These are phyloP conservation scores for Eupithecia inturbata DNA, from an alignment of 2,888 invertebrate genomes.

Conservation along the genomic window DNA sequence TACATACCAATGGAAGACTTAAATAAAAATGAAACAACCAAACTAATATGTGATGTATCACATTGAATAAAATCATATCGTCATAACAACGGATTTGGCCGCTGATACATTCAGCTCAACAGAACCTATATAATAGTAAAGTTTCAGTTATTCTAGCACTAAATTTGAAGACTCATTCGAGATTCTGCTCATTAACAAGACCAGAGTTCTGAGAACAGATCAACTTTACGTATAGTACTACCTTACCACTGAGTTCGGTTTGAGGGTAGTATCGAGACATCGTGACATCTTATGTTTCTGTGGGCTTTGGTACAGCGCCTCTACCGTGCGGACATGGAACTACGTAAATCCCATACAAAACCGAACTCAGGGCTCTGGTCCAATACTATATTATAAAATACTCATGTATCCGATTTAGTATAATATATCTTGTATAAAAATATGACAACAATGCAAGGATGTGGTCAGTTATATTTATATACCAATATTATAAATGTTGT, in stretches of 20 bases:
- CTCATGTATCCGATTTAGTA: constrained; percentile 13
- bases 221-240: no score
- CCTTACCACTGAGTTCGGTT: constrained; percentile 1
- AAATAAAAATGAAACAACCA: constrained; percentile 28
- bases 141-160: constrained; percentile 28
- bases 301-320: not conserved
- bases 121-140: constrained; percentile 21
- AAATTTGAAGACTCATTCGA: constrained; percentile 32
- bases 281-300: not conserved
- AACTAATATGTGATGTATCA: constrained; percentile 27
- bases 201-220: not conserved
- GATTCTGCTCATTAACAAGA: constrained; percentile 36
- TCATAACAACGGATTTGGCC: constrained; percentile 32
- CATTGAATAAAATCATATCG: constrained; percentile 22
- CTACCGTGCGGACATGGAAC: not conserved
- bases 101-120: constrained; percentile 26
- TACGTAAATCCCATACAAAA: not conserved
- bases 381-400: constrained; percentile 21
- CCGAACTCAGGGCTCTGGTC: not conserved
- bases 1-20: constrained; percentile 42
- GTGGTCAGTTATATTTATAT: constrained; percentile 24
- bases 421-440: constrained; percentile 30
- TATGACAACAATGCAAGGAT: constrained; percentile 33
- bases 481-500: constrained; percentile 38
- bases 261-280: not conserved